Evolutionary conservation across 2,888 invertebrate genomes (phyloP).

Genomic region (Panzeria rudis): DNA sequence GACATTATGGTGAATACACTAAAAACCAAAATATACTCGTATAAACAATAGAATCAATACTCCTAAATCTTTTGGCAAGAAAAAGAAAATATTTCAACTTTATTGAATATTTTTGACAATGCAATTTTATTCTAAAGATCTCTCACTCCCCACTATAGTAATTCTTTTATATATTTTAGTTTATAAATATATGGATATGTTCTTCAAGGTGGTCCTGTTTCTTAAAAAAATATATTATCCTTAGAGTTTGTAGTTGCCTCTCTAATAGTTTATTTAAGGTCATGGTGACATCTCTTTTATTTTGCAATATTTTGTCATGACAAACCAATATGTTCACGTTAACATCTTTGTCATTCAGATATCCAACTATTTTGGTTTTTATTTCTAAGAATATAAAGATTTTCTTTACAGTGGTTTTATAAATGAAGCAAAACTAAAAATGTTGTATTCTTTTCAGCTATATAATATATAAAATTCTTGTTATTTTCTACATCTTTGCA

Average conservation of each 20-base stretch:
- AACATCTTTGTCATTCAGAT: slow-evolving; percentile 58
- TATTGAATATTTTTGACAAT: slow-evolving; percentile 55
- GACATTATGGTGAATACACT: slow-evolving; percentile 83
- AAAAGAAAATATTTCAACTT: slow-evolving; percentile 60
- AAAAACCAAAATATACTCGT: slow-evolving; percentile 79
- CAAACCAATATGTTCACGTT: slow-evolving; percentile 34
- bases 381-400: slow-evolving; percentile 56
- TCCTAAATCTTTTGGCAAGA: slow-evolving; percentile 32
- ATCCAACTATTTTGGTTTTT: slow-evolving; percentile 6
- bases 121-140: slow-evolving; percentile 58
- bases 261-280: slow-evolving; percentile 40
- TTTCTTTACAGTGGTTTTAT: not conserved
- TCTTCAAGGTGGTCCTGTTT: slow-evolving; percentile 73
- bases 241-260: slow-evolving; percentile 20
- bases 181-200: not conserved
- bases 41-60: slow-evolving; percentile 5
- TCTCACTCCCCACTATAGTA: slow-evolving; percentile 67
- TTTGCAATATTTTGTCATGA: slow-evolving; percentile 67
- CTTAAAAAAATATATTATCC: slow-evolving; percentile 10
- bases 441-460: not conserved
- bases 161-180: slow-evolving; percentile 13
- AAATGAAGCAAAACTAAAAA: not conserved
- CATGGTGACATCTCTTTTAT: slow-evolving; percentile 66
- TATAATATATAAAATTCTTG: not conserved
- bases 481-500: slow-evolving; percentile 29